phyloP scores from a whole-genome alignment of 2,113 vertebrate species.

The Equus quagga region DNA sequence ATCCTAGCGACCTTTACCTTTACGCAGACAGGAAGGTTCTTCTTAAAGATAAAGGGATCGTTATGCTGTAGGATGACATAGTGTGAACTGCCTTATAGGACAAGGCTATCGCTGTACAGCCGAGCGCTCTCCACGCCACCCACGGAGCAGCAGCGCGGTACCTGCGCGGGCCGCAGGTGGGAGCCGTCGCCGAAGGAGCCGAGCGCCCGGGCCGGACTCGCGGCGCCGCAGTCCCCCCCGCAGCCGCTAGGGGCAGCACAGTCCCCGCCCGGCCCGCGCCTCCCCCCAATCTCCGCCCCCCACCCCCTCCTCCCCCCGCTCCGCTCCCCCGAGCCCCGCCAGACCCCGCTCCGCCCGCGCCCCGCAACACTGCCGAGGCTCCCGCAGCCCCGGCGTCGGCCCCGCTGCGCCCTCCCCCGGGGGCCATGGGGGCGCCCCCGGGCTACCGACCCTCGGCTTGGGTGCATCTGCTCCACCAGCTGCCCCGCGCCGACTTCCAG shows the following conservation, averaged over 20 bases:
- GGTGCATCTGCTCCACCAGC: constrained; percentile 85
- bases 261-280: background rate
- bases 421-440: constrained; percentile 84
- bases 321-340: constrained; percentile 64
- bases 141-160: background rate
- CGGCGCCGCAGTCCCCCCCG: background rate
- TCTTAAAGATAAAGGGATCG: background rate
- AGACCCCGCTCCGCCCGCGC: constrained; percentile 76
- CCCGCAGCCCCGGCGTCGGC: constrained; percentile 59
- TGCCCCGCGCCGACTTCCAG: constrained; percentile 86
- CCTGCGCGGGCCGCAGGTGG: constrained; percentile 49
- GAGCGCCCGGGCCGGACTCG: rapidly evolving
- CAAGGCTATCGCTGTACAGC: background rate
- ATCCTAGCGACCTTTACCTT: background rate
- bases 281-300: constrained; percentile 71
- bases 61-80: no score
- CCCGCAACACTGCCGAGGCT: constrained; percentile 54
- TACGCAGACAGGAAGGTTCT: background rate
- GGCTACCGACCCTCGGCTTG: constrained; percentile 85
- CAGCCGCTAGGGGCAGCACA: constrained; percentile 73
- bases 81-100: rapidly evolving
- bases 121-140: rapidly evolving
- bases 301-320: background rate
- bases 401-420: constrained; percentile 53
- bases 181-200: background rate